Evolutionary conservation across 2,888 invertebrate species (phyloP), one percentile per base, ranked within the genome.

Genomic region (Lasioglossum vierecki): DNA sequence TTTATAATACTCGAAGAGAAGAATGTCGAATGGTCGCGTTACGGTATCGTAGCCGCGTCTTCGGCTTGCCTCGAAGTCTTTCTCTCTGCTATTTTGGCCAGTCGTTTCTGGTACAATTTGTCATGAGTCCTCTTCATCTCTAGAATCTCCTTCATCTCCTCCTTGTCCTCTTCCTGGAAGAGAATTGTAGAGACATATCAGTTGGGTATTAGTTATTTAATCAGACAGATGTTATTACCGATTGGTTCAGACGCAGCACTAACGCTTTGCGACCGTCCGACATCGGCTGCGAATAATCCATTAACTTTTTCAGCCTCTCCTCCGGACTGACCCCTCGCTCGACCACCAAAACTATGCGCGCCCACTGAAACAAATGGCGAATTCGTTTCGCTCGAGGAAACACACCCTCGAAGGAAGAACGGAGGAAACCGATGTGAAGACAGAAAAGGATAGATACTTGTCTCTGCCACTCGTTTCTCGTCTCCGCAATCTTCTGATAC

Each of bases 381-480:
- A 63, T 30, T 63, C 9, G n/a, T 57, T 57, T n/a, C n/a, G 4
- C n/a, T 53, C 22, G 53, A 53, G 22, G 2, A 53, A 53, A 6
- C 26, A 26, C 30, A 22, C 11, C 15, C 30, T 2, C 3, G 35
- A 66, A 66, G 66, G 6, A 66, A 8, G 30, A 66, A 66, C 22
- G 3, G 41, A 39, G n/a, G 66, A 22, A 68, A 39, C 18, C 11
- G n/a, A 41, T n/a, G n/a, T 13, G 11, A 6, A 63, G 57, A 15
- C 2, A 35, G 15, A 18, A 18, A 63, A 2, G 6, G 63, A 8
- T 95, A 97, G 63, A 8, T 95, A 97, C 97, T 96, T 98, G 98
- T 93, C 99, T 96, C 95, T 99, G 99, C 99, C 99, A 99, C 95
- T 99, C 99, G 94, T 99, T 99, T 90, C 98, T 96, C 0, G 99